These are phyloP conservation scores for Atrina japonica DNA, from an alignment of 2,888 invertebrate species.

Conservation along the genomic window DNA sequence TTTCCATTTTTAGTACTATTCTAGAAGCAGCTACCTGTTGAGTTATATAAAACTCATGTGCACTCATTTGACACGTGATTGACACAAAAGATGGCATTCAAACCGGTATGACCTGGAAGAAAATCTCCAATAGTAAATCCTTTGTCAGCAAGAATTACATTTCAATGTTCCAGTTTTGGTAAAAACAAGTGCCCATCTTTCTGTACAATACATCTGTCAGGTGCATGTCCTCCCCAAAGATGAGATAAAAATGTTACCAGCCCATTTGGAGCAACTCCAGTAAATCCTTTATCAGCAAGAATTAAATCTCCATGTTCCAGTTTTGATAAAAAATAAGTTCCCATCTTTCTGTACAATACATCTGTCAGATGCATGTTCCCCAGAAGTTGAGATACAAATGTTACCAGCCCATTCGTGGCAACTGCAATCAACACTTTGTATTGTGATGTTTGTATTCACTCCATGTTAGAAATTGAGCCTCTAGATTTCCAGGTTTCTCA, in stretches of 20 bases:
- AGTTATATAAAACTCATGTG: slow-evolving; percentile 26
- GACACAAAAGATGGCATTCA: slow-evolving; percentile 42
- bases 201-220: slow-evolving; percentile 41
- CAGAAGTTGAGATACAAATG: slow-evolving; percentile 44
- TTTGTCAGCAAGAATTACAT: slow-evolving; percentile 40
- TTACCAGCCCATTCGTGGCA: slow-evolving; percentile 41
- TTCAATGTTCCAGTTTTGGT: slow-evolving; percentile 25
- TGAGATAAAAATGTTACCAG: slow-evolving; percentile 43
- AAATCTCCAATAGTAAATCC: slow-evolving; percentile 48
- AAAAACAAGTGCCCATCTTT: slow-evolving; percentile 32
- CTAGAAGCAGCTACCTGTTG: too few species aligned
- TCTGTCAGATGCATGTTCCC: slow-evolving; percentile 43
- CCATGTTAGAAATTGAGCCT: too few species aligned
- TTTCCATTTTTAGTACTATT: too few species aligned
- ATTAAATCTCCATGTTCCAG: slow-evolving; percentile 32
- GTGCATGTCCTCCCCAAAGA: slow-evolving; percentile 43
- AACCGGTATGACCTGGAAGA: slow-evolving; percentile 32
- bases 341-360: slow-evolving; percentile 39
- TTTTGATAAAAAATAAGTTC: slow-evolving; percentile 23
- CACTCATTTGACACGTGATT: slow-evolving; percentile 33
- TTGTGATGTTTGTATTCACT: too few species aligned
- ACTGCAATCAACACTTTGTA: slow-evolving; percentile 9
- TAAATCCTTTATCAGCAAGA: slow-evolving; percentile 27
- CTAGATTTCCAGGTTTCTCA: too few species aligned
- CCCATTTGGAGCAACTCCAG: slow-evolving; percentile 40